Percentiles rank a stretch among this genome's conserved stretches.
These are phyloP conservation scores for Distichodus sexfasciatus DNA, from an alignment of 2,797 vertebrate species.

Conservation along the genomic window DNA sequence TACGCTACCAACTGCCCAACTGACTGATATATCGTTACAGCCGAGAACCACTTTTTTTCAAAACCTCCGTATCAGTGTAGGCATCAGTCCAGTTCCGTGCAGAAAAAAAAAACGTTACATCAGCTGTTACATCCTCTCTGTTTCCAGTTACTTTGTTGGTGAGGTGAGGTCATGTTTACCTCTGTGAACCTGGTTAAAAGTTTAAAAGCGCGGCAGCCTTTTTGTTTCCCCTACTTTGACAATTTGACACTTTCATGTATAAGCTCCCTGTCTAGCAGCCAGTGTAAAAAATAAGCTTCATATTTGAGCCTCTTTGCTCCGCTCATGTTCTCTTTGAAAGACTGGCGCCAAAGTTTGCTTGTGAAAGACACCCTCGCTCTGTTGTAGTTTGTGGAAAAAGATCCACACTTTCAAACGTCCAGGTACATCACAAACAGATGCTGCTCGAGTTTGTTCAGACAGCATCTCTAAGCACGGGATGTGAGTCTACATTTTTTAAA, in stretches of 20 bases:
- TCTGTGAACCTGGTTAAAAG: background rate
- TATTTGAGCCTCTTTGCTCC: background rate
- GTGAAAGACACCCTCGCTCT: background rate
- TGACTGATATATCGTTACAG: no score
- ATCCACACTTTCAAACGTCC: background rate
- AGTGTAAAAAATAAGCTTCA: background rate
- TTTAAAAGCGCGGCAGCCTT: background rate
- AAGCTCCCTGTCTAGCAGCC: background rate
- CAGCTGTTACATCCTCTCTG: background rate
- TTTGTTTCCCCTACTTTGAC: background rate
- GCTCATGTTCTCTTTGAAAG: constrained; percentile 4
- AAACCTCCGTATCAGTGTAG: no score
- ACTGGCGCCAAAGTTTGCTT: background rate
- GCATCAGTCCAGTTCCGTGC: no score
- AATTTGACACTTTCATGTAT: constrained; percentile 7
- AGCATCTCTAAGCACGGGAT: background rate
- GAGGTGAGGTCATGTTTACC: background rate
- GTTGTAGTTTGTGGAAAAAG: background rate
- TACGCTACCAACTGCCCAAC: no score
- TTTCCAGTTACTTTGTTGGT: background rate
- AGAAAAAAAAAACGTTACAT: no score
- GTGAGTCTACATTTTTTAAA: background rate
- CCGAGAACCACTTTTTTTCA: no score
- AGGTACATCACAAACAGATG: background rate
- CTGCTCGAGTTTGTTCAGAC: background rate